A percentile compares a stretch with the other conserved stretches of the same genome.
Evolutionary conservation across 2,797 vertebrate species (phyloP).

Genomic region (Anguilla obscura): DNA sequence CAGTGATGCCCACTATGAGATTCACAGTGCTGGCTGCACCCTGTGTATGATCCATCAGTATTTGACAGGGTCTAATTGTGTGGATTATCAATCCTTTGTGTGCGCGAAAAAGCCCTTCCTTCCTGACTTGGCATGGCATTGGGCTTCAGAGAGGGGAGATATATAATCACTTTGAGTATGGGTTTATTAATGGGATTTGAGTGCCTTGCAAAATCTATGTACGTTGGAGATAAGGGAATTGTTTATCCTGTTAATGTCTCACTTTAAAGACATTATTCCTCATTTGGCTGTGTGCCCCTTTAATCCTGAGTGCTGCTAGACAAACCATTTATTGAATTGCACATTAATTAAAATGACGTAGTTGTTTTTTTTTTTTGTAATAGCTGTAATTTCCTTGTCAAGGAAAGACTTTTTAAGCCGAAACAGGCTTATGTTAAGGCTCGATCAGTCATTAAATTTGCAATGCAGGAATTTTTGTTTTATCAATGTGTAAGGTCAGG

Average conservation of each 20-base stretch:
- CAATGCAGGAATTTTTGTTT: constrained; percentile 28
- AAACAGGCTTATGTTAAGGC: constrained; percentile 44
- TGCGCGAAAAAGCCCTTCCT: constrained; percentile 51
- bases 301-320: constrained; percentile 68
- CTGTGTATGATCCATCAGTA: constrained; percentile 5
- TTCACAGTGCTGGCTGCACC: not conserved
- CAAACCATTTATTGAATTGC: constrained; percentile 65
- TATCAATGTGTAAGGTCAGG: constrained; percentile 27
- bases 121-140: constrained; percentile 38
- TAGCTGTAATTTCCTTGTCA: constrained; percentile 52
- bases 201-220: constrained; percentile 64
- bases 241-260: constrained; percentile 83
- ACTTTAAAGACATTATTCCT: constrained; percentile 79
- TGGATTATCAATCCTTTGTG: constrained; percentile 63
- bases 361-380: constrained; percentile 49
- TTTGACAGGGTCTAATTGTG: constrained; percentile 50
- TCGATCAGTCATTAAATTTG: constrained; percentile 45
- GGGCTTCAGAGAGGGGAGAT: constrained; percentile 51
- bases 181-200: constrained; percentile 77
- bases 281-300: constrained; percentile 68
- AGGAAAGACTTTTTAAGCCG: constrained; percentile 21
- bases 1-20: not conserved
- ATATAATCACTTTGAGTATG: constrained; percentile 62
- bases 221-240: constrained; percentile 73
- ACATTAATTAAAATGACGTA: constrained; percentile 58